A percentile compares a stretch with the other conserved stretches of the same genome.
Evolutionary conservation across 2,797 vertebrate species (phyloP).

Genomic region (Tokudaia muenninki): DNA sequence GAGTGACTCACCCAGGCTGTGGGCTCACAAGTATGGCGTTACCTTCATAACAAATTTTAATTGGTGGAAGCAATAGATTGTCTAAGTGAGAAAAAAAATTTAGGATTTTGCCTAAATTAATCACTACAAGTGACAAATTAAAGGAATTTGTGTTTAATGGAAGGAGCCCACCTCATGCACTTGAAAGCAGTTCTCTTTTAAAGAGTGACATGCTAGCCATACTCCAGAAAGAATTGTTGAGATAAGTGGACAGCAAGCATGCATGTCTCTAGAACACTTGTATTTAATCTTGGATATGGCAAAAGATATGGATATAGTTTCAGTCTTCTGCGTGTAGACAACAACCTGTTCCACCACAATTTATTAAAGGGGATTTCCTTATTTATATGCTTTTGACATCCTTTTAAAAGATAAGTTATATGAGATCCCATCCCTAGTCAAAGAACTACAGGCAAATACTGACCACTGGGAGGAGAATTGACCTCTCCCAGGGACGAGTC

Average conservation of each 20-base stretch:
- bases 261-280: neutral
- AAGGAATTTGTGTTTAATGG: neutral
- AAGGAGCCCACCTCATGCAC: neutral
- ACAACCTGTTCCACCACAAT: neutral
- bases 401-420: neutral
- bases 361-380: neutral
- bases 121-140: neutral
- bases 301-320: neutral
- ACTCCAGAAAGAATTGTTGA: neutral
- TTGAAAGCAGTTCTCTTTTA: neutral
- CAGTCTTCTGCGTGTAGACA: neutral
- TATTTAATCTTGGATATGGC: neutral
- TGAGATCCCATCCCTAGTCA: neutral
- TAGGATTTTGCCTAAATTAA: constrained; percentile 1
- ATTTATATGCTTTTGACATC: neutral
- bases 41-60: neutral
- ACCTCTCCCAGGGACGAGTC: neutral
- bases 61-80: neutral
- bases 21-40: neutral
- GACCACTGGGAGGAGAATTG: neutral
- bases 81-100: neutral
- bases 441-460: neutral
- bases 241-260: neutral
- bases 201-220: neutral
- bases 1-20: neutral